Base-by-base conservation (phyloP, 2,888 invertebrate genomes). In the Chrysomela aeneicollis region DNA sequence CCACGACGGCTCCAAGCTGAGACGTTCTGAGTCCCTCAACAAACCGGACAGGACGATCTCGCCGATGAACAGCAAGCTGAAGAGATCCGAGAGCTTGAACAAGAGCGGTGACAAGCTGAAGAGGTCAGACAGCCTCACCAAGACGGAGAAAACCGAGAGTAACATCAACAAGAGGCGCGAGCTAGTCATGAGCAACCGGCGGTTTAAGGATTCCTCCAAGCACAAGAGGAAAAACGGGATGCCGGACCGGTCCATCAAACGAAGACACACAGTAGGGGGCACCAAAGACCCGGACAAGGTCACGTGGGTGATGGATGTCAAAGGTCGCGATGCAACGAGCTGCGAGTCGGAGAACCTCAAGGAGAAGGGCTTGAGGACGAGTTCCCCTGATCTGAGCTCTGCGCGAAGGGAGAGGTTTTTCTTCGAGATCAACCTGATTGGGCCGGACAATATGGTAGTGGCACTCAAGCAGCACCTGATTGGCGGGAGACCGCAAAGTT, bases 231-330 rank as follows among this genome's bases (percentile, higher is more conserved):
- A 91, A 83, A 91, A 90, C 81, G 91, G 91, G 66, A 90, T 89
- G 90, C 90, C 89, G n/a, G 91, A 91, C 82, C 85, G 91, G 71
- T 92, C 92, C 69, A 93, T 94, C 77, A 94, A 94, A 83, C 87
- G 96, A 49, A 87, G 96, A 26, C 95, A 96, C 84, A 96, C 96
- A 0, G 95, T 96, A 8, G 95, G 95, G 68, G 95, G 96, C 60
- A 93, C 93, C n/a, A 93, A 94, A 83, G 95, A 95, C 83, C 92
- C 89, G 18, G 89, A 90, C 73, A 88, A 89, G 69, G 84, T 88
- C 18, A 85, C 86, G 50, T 87, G 86, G 86, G 64, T 75, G 21
- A 70, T 75, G 66, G 86, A 87, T 68, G 86, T 86, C 70, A 83
- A 86, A 66, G 73, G 84, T 54, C 84, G 86, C 69, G 81, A 84